Evolutionary conservation across 1,140 invertebrate species (phyloP).

Genomic region (Drosophila ogumai): DNA sequence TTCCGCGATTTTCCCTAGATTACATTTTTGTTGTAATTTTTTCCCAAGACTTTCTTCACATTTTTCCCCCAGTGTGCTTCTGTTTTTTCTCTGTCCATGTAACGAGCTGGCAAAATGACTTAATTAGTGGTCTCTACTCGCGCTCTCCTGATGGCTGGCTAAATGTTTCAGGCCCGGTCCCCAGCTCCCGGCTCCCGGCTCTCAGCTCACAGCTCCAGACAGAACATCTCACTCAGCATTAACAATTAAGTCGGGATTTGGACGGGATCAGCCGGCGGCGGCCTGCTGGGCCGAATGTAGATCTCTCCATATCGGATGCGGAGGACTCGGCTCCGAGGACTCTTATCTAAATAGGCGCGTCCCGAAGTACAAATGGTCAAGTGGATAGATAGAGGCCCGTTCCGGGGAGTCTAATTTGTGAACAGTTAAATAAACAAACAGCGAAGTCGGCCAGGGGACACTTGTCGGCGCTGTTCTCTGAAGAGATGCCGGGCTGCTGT

Average conservation of each 20-base stretch:
- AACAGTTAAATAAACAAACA: conserved; percentile 83
- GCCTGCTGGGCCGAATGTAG: conserved; percentile 31
- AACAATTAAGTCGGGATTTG: conserved; percentile 46
- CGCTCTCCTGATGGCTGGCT: conserved; percentile 31
- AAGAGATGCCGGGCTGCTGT: conserved; percentile 9
- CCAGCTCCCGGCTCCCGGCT: not conserved
- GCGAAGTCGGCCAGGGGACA: conserved; percentile 39
- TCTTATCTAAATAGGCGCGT: conserved; percentile 82
- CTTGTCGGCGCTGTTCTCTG: conserved; percentile 58
- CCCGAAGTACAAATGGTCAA: conserved; percentile 80
- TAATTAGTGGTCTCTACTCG: conserved; percentile 60
- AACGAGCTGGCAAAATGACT: conserved; percentile 81
- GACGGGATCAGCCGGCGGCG: conserved; percentile 24
- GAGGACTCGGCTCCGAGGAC: conserved; percentile 1
- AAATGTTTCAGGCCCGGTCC: conserved; percentile 53
- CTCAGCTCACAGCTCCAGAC: conserved; percentile 21
- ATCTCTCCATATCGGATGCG: not conserved
- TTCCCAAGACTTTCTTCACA: not conserved
- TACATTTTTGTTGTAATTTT: not conserved
- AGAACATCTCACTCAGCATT: conserved; percentile 61
- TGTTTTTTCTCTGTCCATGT: conserved; percentile 43
- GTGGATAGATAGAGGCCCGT: conserved; percentile 56
- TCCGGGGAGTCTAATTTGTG: conserved; percentile 75
- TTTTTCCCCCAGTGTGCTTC: conserved; percentile 20
- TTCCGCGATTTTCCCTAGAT: not conserved